Evolutionary conservation across 2,113 vertebrate genomes (phyloP).

Genomic region (Motacilla tschutschensis): DNA sequence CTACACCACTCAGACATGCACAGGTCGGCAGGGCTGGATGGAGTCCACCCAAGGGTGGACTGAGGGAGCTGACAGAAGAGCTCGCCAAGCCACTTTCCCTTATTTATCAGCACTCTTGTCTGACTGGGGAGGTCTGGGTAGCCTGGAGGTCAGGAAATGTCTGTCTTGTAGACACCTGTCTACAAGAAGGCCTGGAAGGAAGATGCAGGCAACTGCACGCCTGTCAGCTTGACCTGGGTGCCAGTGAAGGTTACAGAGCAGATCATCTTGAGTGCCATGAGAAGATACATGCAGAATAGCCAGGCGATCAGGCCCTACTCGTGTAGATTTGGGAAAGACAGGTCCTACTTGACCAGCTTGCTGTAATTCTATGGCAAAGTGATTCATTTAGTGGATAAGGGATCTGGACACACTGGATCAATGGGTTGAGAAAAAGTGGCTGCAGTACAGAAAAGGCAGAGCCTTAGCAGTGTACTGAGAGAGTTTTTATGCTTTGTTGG

Average conservation of each 20-base stretch:
- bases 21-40: neutral
- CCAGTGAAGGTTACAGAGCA: accelerated
- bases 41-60: neutral
- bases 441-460: neutral
- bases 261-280: neutral
- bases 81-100: neutral
- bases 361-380: neutral
- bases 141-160: neutral
- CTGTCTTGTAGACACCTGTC: no score
- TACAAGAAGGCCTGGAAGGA: neutral
- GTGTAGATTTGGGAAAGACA: neutral
- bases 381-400: neutral
- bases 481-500: neutral
- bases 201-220: neutral
- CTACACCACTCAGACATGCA: neutral
- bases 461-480: neutral
- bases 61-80: neutral
- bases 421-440: neutral
- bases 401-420: neutral
- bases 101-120: neutral
- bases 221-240: neutral
- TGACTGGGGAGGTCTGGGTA: neutral
- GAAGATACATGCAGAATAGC: neutral
- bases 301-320: accelerated
- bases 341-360: neutral